Evolutionary conservation across 2,113 vertebrate species (phyloP), one percentile per base, ranked within the genome.

Genomic region (Laterallus jamaicensis): DNA sequence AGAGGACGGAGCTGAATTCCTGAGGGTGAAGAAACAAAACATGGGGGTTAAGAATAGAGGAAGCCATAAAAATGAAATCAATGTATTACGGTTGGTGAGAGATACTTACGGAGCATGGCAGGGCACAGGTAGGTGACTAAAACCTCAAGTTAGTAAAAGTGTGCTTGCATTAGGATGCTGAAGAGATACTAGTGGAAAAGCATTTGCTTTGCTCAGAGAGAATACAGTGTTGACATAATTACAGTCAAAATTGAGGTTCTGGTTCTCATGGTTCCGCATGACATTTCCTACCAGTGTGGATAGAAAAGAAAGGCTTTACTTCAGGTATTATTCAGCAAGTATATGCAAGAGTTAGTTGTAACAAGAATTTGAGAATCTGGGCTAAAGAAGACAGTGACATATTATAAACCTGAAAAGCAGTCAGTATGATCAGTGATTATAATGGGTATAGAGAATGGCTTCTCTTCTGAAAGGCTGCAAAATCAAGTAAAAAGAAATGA

Each of bases 401-500:
- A 31, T 84, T 60, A 71, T 52, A 59, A 47, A 59, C 19, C 39
- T 78, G 35, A 86, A 70, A 50, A 92, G 32, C 32, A 56, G 68
- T 62, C 8, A 3, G 47, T 63, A 39, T n/a, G 69, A 86, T 88
- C 4, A 35, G 66, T 71, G 86, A 96, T 71, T 81, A 86, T 84
- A 97, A 97, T 91, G 93, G 94, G 90, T 76, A 80, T 86, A 91
- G 97, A 94, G 92, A 96, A 97, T 86, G 86, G 88, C 78, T 95
- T 92, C 94, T 96, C 93, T 97, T 96, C 90, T 95, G 92, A 97
- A 97, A 96, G 86, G 83, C 94, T 96, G 64, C 56, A 96, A 95
- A 96, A 98, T 91, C 85, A 96, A 96, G 96, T 87, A 92, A 96
- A 97, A 97, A 97, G 69, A 97, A 98, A 98, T 97, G n/a, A 91